Evolutionary conservation across 2,113 vertebrate species (phyloP).

Genomic region (Neolamprologus longior): DNA sequence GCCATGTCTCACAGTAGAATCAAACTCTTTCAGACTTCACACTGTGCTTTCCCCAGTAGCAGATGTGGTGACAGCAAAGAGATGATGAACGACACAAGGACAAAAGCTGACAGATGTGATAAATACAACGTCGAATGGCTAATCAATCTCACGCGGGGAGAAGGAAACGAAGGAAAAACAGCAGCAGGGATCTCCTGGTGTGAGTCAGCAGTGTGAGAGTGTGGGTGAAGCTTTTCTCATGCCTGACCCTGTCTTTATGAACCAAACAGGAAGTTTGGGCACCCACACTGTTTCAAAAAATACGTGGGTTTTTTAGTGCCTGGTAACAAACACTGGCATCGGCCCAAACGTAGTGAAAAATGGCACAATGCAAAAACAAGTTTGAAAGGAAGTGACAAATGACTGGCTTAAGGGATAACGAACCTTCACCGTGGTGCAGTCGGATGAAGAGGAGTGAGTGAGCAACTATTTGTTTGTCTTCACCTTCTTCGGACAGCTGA

Average conservation of each 20-base stretch:
- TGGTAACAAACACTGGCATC: constrained; percentile 18
- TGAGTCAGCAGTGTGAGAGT: constrained; percentile 16
- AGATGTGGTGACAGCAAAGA: constrained; percentile 34
- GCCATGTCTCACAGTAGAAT: constrained; percentile 3
- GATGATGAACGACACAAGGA: constrained; percentile 44
- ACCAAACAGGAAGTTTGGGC: background rate
- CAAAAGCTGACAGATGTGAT: constrained; percentile 56
- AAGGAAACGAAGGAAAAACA: constrained; percentile 20
- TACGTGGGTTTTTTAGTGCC: background rate
- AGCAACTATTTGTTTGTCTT: background rate
- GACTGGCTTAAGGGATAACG: constrained; percentile 2
- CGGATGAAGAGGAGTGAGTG: background rate
- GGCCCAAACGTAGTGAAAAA: constrained; percentile 14
- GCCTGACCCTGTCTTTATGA: background rate
- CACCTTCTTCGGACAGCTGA: background rate
- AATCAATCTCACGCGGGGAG: constrained; percentile 50
- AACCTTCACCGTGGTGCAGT: background rate
- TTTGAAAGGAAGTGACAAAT: constrained; percentile 22
- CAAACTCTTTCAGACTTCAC: constrained; percentile 15
- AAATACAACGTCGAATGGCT: constrained; percentile 44
- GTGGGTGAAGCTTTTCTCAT: background rate
- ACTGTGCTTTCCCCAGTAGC: background rate
- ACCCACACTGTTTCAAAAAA: background rate
- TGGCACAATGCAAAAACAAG: background rate
- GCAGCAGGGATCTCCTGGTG: constrained; percentile 30